A percentile compares a stretch with the other conserved stretches of the same genome.
Conservation (phyloP, 2,888 invertebrate species). For the Homarus gammarus region DNA sequence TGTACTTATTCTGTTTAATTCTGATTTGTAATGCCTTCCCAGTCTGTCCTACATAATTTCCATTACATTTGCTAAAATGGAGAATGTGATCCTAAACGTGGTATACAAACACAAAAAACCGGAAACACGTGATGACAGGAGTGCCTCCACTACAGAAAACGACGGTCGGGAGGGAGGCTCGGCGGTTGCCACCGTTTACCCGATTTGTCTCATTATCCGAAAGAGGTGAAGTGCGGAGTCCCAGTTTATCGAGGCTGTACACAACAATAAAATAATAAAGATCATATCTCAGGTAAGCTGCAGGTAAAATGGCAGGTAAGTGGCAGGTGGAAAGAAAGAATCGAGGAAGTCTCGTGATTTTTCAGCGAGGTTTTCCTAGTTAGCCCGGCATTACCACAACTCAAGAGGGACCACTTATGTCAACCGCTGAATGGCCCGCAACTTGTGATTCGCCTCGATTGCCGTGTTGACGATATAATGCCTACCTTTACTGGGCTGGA, state of each 20-base stretch:
- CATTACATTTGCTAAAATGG: too few relatives aligned
- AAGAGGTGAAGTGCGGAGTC: background rate
- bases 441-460: background rate
- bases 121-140: too few relatives aligned
- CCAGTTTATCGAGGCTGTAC: background rate
- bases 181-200: too few relatives aligned
- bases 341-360: background rate
- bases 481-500: background rate
- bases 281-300: background rate
- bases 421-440: background rate
- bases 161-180: too few relatives aligned
- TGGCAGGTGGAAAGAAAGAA: background rate
- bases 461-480: background rate
- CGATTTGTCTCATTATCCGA: too few relatives aligned
- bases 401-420: background rate
- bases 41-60: too few relatives aligned
- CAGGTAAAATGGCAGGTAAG: background rate
- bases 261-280: background rate
- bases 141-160: too few relatives aligned
- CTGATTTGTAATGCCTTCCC: too few relatives aligned
- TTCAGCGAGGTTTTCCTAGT: background rate
- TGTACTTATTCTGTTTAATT: too few relatives aligned
- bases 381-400: background rate
- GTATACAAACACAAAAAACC: too few relatives aligned
- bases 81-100: too few relatives aligned